Conservation (phyloP, 2,797 vertebrate genomes). For the Syndactyla subalaris region DNA sequence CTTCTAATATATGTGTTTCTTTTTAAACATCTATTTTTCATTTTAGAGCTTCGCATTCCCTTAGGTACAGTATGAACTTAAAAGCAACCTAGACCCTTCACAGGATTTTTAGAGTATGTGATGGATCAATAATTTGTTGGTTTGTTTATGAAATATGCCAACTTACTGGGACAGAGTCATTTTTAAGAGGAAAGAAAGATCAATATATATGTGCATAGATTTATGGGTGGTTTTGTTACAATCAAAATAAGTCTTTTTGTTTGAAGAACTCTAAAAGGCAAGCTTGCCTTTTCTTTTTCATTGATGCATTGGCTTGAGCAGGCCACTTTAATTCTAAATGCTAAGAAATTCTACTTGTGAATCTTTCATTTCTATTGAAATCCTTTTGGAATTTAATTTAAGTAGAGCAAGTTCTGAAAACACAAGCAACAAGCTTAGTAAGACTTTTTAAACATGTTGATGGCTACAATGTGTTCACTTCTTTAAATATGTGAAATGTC, state of each 20-base stretch:
- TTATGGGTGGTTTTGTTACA: conserved; percentile 83
- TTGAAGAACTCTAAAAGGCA: conserved; percentile 71
- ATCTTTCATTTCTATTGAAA: conserved; percentile 55
- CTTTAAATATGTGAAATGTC: background rate
- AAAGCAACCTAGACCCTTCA: conserved; percentile 81
- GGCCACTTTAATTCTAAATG: conserved; percentile 38
- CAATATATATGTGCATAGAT: conserved; percentile 86
- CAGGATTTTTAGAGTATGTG: conserved; percentile 79
- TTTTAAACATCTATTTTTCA: conserved; percentile 78
- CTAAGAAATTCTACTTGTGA: conserved; percentile 30
- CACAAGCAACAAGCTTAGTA: background rate
- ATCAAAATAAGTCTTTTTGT: conserved; percentile 78
- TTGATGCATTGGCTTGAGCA: conserved; percentile 22
- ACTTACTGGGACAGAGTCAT: conserved; percentile 82
- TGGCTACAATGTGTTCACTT: background rate
- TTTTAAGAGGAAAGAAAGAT: conserved; percentile 83
- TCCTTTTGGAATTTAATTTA: conserved; percentile 44
- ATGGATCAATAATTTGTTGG: conserved; percentile 85
- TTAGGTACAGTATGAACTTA: conserved; percentile 79
- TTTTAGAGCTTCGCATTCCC: conserved; percentile 78
- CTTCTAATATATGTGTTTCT: conserved; percentile 65
- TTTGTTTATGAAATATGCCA: conserved; percentile 89
- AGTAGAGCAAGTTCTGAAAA: conserved; percentile 9
- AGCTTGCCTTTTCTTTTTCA: conserved; percentile 57
- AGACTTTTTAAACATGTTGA: background rate